A percentile compares a stretch with the other conserved stretches of the same genome.
phyloP scores from a whole-genome alignment of 2,888 invertebrate genomes.

The Acleris sparsana region DNA sequence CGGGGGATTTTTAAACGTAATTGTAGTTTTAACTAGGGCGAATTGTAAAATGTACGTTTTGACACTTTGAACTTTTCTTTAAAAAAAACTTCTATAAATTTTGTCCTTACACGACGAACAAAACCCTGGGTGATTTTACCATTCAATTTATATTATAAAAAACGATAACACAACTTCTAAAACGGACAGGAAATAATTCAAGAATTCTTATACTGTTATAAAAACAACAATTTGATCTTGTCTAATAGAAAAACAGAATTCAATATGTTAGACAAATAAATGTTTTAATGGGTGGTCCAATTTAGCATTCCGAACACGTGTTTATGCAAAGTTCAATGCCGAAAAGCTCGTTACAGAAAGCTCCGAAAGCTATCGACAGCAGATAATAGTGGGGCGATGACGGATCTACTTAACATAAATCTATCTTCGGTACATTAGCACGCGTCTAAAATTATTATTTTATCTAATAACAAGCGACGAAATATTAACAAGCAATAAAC shows the following conservation, averaged over 20 bases:
- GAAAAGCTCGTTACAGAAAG: conserved; percentile 11
- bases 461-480: conserved; percentile 43
- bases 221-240: neutral
- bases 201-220: neutral
- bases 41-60: no score
- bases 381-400: conserved; percentile 39
- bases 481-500: conserved; percentile 45
- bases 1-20: no score
- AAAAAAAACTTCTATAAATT: no score
- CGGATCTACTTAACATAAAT: conserved; percentile 45
- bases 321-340: conserved; percentile 36
- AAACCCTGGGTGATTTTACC: no score
- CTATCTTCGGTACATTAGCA: conserved; percentile 38
- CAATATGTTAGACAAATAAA: conserved; percentile 31
- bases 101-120: no score
- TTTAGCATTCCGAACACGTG: conserved; percentile 20
- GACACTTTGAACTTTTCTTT: no score
- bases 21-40: no score
- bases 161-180: no score
- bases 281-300: conserved; percentile 22
- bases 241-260: conserved; percentile 8
- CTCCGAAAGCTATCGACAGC: conserved; percentile 19
- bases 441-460: conserved; percentile 42
- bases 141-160: no score
- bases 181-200: neutral